These are phyloP conservation scores for Reticulitermes lucifugus DNA, from an alignment of 2,888 invertebrate species.

Conservation along the genomic window DNA sequence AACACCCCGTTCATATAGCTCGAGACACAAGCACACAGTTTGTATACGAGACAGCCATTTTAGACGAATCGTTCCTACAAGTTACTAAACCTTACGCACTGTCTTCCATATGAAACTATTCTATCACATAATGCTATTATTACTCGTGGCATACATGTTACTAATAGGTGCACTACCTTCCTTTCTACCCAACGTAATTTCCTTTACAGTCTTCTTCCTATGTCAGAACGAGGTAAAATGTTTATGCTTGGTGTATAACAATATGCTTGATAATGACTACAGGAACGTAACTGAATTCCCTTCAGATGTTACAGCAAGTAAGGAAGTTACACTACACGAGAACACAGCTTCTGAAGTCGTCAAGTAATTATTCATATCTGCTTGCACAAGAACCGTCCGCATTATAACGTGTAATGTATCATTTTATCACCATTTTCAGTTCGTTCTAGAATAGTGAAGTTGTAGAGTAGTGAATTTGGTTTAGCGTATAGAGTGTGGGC, in stretches of 20 bases:
- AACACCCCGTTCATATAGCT: not conserved
- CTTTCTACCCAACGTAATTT: not conserved
- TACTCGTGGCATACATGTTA: not conserved
- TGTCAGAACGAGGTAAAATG: not conserved
- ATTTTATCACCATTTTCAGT: not conserved
- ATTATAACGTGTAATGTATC: not conserved
- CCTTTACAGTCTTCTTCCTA: conserved; percentile 4
- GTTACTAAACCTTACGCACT: not conserved
- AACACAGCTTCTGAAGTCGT: not conserved
- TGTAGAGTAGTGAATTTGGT: too few relatives aligned
- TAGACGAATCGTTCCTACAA: not conserved
- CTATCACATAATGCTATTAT: not conserved
- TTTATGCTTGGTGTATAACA: not conserved
- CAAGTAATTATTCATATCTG: not conserved
- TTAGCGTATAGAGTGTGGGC: too few relatives aligned
- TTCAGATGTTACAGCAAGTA: not conserved
- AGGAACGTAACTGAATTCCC: not conserved
- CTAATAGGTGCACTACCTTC: not conserved
- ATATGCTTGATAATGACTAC: not conserved
- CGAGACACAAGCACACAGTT: not conserved
- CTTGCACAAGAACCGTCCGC: not conserved
- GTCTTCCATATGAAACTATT: not conserved
- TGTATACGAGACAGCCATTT: not conserved
- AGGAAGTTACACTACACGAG: not conserved
- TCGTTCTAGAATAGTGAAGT: not conserved